Base-by-base conservation (phyloP, 2,113 vertebrate genomes). In the Cyprinodon brontotheroides region DNA sequence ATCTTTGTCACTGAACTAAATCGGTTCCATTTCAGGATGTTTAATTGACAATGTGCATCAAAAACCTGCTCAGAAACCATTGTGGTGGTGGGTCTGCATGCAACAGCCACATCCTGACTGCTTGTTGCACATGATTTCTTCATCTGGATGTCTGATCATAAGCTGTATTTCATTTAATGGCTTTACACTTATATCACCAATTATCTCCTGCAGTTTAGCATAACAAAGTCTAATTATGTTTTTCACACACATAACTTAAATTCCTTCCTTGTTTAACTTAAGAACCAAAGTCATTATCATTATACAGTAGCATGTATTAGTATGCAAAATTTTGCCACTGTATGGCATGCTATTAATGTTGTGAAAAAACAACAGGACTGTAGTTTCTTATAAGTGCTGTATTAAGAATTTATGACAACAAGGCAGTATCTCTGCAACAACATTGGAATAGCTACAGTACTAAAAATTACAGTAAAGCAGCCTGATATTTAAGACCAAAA, bases 91-190 rank as follows among this genome's bases (percentile, higher is more conserved):
- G 70, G 74, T 48, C 65, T 78, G 11, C 68, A 71, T 83, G 63
- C n/a, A 72, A 13, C 60, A 59, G 65, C 79, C 89, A 85, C 89
- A 87, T 90, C 79, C 89, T 89, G 82, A 79, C 37, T 75, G 8
- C 53, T 65, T 65, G 70, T 38, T 82, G 78, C 70, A 72, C 36
- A 71, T 39, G n/a, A 77, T 74, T 70, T 61, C 65, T 75, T 64
- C 9, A 61, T 36, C 68, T 22, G 4, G 36, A 69, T 38, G n/a
- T 60, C 12, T 62, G 36, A 43, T 78, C 12, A 36, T 37, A 3
- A 72, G 43, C 36, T 48, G 4, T 38, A 37, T 47, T n/a, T 48
- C 12, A 65, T 36, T 11, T 36, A 8, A 29, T 65, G 11, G 22
- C 39, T 70, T 70, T 68, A 2, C 59, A 39, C 39, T 29, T 7